Conservation (phyloP, 30 jellyfish, hydroid and myxozoan species). For the Sanderia malayensis region DNA sequence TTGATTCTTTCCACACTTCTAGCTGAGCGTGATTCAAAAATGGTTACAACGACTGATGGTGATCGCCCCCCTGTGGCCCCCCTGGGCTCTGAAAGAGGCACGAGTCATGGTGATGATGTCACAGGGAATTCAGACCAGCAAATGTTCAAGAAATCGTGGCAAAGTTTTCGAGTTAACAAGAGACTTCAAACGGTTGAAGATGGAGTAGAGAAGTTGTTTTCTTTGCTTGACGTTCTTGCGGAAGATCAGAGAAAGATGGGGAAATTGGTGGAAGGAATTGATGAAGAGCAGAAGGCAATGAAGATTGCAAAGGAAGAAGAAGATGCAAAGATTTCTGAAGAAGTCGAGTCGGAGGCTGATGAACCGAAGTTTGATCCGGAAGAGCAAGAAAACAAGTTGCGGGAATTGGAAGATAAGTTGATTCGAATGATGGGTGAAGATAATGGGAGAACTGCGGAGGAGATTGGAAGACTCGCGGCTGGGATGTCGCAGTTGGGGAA, state of each 20-base stretch:
- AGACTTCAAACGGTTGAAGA: conserved; percentile 72
- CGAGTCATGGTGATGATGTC: too few species aligned
- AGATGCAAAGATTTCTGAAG: background rate
- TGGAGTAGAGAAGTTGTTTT: conserved; percentile 70
- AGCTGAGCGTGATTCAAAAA: too few species aligned
- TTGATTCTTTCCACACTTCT: too few species aligned
- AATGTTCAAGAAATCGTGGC: too few species aligned
- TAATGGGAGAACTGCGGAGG: background rate
- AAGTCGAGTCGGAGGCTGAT: background rate
- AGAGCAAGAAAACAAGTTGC: background rate
- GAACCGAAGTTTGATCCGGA: too few species aligned
- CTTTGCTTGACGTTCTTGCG: conserved; percentile 56
- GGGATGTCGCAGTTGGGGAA: background rate
- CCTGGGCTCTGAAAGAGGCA: too few species aligned
- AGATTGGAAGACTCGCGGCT: background rate
- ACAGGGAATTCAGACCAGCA: too few species aligned
- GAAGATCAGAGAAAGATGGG: conserved; percentile 30
- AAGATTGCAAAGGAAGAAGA: too few species aligned
- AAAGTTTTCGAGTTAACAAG: conserved; percentile 41
- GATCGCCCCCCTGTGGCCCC: too few species aligned
- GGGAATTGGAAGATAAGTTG: background rate
- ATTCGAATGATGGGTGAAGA: background rate
- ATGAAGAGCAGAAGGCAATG: too few species aligned
- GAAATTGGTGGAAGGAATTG: background rate
- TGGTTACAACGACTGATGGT: too few species aligned